Evolutionary conservation across 2,888 invertebrate genomes (phyloP), one percentile per base, ranked within the genome.

Genomic region (Dendrolimus pini): DNA sequence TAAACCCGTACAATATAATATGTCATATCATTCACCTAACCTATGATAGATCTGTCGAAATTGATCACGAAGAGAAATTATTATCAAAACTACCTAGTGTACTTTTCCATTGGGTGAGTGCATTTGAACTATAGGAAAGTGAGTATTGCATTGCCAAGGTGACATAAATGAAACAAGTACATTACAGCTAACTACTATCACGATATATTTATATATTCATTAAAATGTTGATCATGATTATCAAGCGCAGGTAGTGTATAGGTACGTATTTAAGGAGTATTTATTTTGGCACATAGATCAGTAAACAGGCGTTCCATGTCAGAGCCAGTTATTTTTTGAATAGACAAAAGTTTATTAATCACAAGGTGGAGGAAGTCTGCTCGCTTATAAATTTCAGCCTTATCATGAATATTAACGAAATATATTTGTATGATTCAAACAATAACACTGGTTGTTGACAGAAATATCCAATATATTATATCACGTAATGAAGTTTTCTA

Each of bases 1-100:
- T 62, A 80, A 83, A 74, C 65, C 68, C 77, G 72, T 76, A 76
- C 77, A 75, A 77, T 84, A 85, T 75, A 80, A 85, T 75, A 80
- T 83, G 83, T 84, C 80, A 83, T 78, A 83, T 80, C 84, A 84
- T 89, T 89, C 80, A 80, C 86, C 89, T 89, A 90, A 82, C 89
- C 90, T 90, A 90, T 89, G 89, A 89, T 89, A 89, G 87, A 84
- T 83, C 87, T 89, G 87, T 85, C 80, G 80, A 89, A 86, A 84
- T 87, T 83, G 86, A 89, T 89, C 87, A 83, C 86, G 86, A 89
- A 88, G 87, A 87, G 80, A 90, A 90, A 89, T 85, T 82, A 89
- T 89, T 89, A 88, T 86, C 82, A 85, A 86, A 85, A 85, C 88
- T 89, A 89, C 87, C 85, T 89, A 89, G 85, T 83, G 81, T 88